These are phyloP conservation scores for Rhinella marina DNA, from an alignment of 2,797 vertebrate genomes.

Conservation along the genomic window DNA sequence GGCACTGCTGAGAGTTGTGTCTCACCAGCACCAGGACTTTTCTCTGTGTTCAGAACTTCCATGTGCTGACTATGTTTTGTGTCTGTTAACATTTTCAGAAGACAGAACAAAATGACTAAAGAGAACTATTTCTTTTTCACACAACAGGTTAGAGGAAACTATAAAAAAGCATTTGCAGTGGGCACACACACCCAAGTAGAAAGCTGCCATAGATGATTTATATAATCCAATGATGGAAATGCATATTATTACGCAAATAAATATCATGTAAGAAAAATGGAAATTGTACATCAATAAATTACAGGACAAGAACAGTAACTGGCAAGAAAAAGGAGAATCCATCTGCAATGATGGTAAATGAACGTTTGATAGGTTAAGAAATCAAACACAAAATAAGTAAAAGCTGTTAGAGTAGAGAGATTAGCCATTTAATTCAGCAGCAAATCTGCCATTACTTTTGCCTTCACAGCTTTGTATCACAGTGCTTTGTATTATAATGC, in stretches of 20 bases:
- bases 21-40: slow-evolving; percentile 31
- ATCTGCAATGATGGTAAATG: neutral
- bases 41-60: slow-evolving; percentile 41
- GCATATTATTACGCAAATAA: neutral
- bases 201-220: neutral
- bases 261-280: neutral
- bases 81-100: slow-evolving; percentile 52
- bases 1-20: slow-evolving; percentile 37
- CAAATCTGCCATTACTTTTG: neutral
- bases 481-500: too few species aligned
- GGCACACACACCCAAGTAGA: neutral
- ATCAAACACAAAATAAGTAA: neutral
- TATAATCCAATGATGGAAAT: neutral
- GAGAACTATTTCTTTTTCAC: slow-evolving; percentile 45
- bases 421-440: neutral
- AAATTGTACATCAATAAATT: neutral
- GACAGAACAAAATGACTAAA: slow-evolving; percentile 24
- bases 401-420: neutral
- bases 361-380: neutral
- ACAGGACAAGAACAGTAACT: neutral
- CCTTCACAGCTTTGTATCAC: neutral
- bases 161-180: neutral
- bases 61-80: slow-evolving; percentile 40
- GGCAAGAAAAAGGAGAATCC: neutral
- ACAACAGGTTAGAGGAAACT: slow-evolving; percentile 12